Conservation (phyloP, 2,888 invertebrate species). For the Didymodactylos carnosus region DNA sequence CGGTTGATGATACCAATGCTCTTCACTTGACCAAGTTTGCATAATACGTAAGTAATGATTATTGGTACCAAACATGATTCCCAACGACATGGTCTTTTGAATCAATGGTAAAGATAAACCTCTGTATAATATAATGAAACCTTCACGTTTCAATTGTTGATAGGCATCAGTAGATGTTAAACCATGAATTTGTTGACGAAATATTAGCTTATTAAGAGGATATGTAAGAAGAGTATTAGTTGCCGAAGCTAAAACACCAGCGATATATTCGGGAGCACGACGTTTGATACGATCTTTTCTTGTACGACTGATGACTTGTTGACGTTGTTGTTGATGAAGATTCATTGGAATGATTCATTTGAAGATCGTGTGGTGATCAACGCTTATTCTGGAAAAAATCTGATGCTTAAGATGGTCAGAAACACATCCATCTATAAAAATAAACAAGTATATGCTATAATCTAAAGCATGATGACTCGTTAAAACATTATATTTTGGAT, state of each 20-base stretch:
- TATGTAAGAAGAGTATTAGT: constrained; percentile 75
- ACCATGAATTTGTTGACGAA: constrained; percentile 58
- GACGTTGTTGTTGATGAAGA: too few relatives aligned
- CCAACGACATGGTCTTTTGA: constrained; percentile 73
- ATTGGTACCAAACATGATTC: constrained; percentile 94
- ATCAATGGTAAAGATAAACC: constrained; percentile 76
- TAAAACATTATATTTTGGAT: too few relatives aligned
- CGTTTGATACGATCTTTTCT: too few relatives aligned
- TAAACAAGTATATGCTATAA: too few relatives aligned
- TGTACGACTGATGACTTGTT: too few relatives aligned
- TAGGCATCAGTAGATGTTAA: constrained; percentile 22
- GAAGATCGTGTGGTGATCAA: too few relatives aligned
- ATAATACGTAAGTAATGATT: constrained; percentile 30
- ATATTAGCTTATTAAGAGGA: constrained; percentile 86
- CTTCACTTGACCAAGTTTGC: constrained; percentile 18
- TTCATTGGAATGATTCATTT: too few relatives aligned
- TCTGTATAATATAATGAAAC: constrained; percentile 59
- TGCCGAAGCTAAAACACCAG: constrained; percentile 82
- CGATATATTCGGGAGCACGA: constrained; percentile 52
- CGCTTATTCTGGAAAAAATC: too few relatives aligned
- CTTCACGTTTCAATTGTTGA: constrained; percentile 59
- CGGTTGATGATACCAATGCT: constrained; percentile 5
- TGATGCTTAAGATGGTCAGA: too few relatives aligned
- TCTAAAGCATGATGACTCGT: too few relatives aligned
- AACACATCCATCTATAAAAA: too few relatives aligned